Evolutionary conservation across 2,888 invertebrate species (phyloP).

Genomic region (Arrhopalites spinosus): DNA sequence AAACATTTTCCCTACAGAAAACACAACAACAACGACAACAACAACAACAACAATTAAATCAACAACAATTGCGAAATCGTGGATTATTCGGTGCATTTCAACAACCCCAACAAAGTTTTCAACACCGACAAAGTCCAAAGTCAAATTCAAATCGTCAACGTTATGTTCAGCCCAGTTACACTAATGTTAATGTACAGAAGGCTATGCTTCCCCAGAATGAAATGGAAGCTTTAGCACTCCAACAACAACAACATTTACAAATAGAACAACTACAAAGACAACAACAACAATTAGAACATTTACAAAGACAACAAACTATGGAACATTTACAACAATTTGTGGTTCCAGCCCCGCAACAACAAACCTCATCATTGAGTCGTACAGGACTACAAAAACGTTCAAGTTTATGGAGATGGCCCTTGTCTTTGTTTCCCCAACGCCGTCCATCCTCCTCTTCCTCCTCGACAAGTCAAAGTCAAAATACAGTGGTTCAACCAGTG

Average conservation of each 20-base stretch:
- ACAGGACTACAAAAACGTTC: conserved; percentile 36
- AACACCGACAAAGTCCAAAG: conserved; percentile 58
- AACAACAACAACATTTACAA: conserved; percentile 13
- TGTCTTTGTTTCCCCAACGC: conserved; percentile 17
- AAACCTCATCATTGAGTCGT: conserved; percentile 11
- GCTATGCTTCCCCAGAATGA: neutral
- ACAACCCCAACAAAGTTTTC: conserved; percentile 61
- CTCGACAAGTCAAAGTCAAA: neutral
- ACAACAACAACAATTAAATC: conserved; percentile 68
- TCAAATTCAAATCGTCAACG: conserved; percentile 41
- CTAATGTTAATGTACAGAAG: neutral
- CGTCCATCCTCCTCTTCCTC: neutral
- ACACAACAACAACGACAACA: conserved; percentile 21
- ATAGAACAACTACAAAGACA: neutral
- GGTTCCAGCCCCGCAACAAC: neutral
- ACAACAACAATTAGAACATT: neutral
- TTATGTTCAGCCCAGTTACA: too few relatives aligned
- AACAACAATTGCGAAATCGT: conserved; percentile 56
- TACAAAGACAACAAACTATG: neutral
- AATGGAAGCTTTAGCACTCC: neutral
- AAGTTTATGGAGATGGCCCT: conserved; percentile 42
- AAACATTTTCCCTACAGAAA: conserved; percentile 1
- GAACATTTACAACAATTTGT: conserved; percentile 9
- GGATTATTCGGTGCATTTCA: conserved; percentile 3
- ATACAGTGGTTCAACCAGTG: neutral